Evolutionary conservation across 23 tunicate genomes (phyloP).

Genomic region (Ascidia mentula): DNA sequence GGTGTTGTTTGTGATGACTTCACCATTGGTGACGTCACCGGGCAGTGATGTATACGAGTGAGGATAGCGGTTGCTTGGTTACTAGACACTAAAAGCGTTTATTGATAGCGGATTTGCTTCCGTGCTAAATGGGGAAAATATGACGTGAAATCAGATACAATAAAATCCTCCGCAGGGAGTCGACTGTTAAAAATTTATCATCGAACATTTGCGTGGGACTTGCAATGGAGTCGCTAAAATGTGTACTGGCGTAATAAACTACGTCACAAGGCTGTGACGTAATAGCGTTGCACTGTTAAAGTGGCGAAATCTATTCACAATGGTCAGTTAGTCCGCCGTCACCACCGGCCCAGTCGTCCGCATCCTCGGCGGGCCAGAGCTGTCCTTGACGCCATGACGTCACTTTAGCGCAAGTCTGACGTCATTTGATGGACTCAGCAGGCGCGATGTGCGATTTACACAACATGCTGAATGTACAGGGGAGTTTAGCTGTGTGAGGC

Average conservation of each 20-base stretch:
- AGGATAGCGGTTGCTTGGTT: neutral
- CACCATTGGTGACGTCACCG: constrained; percentile 3
- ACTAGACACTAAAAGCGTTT: neutral
- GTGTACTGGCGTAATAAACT: too few relatives aligned
- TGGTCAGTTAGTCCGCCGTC: neutral
- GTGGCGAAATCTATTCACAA: neutral
- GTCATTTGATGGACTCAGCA: too few relatives aligned
- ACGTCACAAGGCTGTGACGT: neutral
- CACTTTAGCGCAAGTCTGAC: too few relatives aligned
- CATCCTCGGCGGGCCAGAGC: neutral
- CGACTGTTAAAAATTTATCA: too few relatives aligned
- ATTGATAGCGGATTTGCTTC: neutral
- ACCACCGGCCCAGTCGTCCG: neutral
- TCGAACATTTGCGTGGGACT: too few relatives aligned
- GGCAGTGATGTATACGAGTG: neutral
- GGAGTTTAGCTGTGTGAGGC: neutral
- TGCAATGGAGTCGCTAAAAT: too few relatives aligned
- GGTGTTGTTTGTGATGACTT: constrained; percentile 2
- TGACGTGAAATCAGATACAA: neutral
- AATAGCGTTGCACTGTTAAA: neutral
- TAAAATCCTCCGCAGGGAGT: too few relatives aligned
- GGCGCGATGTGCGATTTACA: constrained; percentile 4
- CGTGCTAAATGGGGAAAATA: neutral
- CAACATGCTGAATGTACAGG: constrained; percentile 4
- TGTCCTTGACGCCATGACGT: neutral